phyloP scores from a whole-genome alignment of 2,888 invertebrate species.

The Conomelus anceps region DNA sequence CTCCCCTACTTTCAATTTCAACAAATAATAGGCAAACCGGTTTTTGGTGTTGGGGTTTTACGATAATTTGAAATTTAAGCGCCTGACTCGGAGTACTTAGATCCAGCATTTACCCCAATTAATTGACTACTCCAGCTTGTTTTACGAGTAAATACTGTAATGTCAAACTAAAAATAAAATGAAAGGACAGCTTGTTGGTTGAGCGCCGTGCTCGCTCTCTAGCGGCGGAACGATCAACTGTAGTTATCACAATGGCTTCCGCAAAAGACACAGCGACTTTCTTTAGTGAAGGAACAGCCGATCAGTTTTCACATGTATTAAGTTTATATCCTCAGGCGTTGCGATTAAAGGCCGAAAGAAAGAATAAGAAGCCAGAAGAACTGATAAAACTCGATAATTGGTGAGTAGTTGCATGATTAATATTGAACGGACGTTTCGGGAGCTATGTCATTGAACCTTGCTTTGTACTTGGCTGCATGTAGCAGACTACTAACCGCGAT shows the following conservation, averaged over 20 bases:
- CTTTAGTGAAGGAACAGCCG: conserved; percentile 77
- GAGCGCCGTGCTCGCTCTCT: conserved; percentile 22
- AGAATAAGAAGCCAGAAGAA: conserved; percentile 89
- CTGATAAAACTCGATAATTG: conserved; percentile 91
- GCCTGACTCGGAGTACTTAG: not conserved
- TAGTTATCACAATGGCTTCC: conserved; percentile 59
- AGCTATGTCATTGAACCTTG: conserved; percentile 43
- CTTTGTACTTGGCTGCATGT: conserved; percentile 33
- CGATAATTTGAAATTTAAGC: conserved; percentile 3
- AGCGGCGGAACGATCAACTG: conserved; percentile 22
- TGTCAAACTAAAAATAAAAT: conserved; percentile 12
- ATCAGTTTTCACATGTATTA: conserved; percentile 80
- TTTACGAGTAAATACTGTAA: not conserved
- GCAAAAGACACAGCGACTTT: conserved; percentile 88
- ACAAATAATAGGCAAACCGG: conserved; percentile 7
- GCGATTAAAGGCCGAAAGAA: conserved; percentile 81
- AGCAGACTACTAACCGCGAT: conserved; percentile 35
- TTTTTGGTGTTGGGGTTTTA: not conserved
- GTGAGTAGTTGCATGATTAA: conserved; percentile 52
- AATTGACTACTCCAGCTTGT: not conserved
- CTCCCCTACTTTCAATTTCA: conserved; percentile 17
- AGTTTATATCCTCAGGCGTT: conserved; percentile 88
- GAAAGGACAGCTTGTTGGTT: conserved; percentile 10
- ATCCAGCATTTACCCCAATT: not conserved
- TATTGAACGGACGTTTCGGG: conserved; percentile 24